Evolutionary conservation across 2,113 vertebrate species (phyloP), one percentile per base, ranked within the genome.

Genomic region (Perccottus glenii): DNA sequence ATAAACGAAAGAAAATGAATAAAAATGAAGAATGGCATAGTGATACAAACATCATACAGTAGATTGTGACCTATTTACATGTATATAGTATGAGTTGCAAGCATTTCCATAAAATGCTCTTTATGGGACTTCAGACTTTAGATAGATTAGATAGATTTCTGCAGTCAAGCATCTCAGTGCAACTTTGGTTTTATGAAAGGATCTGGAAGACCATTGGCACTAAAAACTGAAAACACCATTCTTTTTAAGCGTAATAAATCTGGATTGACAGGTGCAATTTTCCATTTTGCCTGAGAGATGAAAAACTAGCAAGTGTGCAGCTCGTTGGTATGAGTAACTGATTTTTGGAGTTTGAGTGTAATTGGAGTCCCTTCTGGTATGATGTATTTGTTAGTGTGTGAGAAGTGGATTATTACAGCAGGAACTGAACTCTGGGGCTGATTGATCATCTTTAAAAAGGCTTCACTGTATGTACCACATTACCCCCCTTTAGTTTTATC

Each of bases 391-490:
- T 47, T 35, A 65, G 46, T 65, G 64, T 67, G 65, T 48, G 51
- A 64, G 2, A 52, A 5, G 63, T 60, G 86, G 66, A 77, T 81
- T 80, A 80, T 80, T 73, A 71, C 82, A 56, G 74, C 67, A 82
- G 78, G 78, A 82, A 74, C 81, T 76, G 81, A 53, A 65, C 67
- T 80, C 49, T 60, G 80, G 62, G 80, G 77, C 84, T 87, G 87
- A 88, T 76, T 85, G 87, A 89, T 88, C 78, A 69, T 72, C 70
- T 73, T 68, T 83, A 87, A 88, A 73, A 70, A 83, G 75, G 65
- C 47, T 66, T 81, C 72, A 83, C 38, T 83, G 70, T 74, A 77
- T 83, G 70, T 74, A 77, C 81, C 79, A 52, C 80, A 74, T 45
- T 60, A 55, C 76, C 56, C n/a, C 62, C 59, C 64, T 66, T 65